Percentiles rank a stretch among this genome's conserved stretches.
Evolutionary conservation across 2,888 invertebrate species (phyloP).

Genomic region (Synanthedon vespiformis): DNA sequence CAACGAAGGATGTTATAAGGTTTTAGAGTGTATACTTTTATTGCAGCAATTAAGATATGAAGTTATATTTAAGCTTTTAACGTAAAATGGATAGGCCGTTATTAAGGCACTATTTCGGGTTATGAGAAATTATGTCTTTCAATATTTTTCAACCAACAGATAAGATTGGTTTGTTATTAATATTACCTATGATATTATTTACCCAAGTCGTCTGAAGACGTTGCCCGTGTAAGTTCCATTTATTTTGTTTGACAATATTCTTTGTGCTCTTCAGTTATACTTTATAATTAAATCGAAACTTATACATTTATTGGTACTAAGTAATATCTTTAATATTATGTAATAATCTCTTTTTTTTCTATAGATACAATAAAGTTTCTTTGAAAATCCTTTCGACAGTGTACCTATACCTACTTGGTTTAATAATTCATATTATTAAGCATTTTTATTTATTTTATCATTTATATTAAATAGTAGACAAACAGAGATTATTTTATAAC

Average conservation of each 20-base stretch:
- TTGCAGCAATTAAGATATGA: conserved; percentile 63
- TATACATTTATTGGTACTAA: too few relatives aligned
- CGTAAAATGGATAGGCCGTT: conserved; percentile 12
- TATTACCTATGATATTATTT: not conserved
- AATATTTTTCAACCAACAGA: not conserved
- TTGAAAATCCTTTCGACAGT: too few relatives aligned
- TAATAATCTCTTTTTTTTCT: too few relatives aligned
- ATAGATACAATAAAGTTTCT: not conserved
- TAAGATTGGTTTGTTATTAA: not conserved
- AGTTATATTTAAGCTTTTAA: conserved; percentile 56
- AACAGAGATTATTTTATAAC: too few relatives aligned
- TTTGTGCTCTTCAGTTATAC: too few relatives aligned
- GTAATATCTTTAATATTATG: too few relatives aligned
- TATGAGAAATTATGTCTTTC: not conserved
- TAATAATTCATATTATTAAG: too few relatives aligned
- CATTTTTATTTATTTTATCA: too few relatives aligned
- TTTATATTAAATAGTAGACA: too few relatives aligned
- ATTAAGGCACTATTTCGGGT: not conserved
- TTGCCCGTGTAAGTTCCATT: not conserved
- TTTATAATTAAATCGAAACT: too few relatives aligned
- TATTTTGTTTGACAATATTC: too few relatives aligned
- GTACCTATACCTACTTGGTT: too few relatives aligned
- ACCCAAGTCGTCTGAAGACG: not conserved
- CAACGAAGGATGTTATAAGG: conserved; percentile 52
- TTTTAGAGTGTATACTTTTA: conserved; percentile 51